Percentiles rank a stretch among this genome's conserved stretches.
These are phyloP conservation scores for Leptopterna dolabrata DNA, from an alignment of 2,888 invertebrate species.

Conservation along the genomic window DNA sequence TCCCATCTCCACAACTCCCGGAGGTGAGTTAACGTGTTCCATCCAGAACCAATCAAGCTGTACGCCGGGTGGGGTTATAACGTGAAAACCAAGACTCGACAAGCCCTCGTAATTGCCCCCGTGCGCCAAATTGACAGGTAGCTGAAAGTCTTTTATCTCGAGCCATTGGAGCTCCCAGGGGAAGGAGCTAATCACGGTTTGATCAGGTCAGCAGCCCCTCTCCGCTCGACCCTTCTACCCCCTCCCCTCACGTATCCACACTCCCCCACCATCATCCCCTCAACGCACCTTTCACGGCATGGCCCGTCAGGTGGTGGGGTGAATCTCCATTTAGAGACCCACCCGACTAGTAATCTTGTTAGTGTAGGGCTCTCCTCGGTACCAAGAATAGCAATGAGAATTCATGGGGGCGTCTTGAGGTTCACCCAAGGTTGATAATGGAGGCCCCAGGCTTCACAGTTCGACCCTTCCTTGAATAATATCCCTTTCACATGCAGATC, in stretches of 20 bases:
- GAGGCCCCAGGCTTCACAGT: not conserved
- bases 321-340: not conserved
- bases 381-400: not conserved
- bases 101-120: not conserved
- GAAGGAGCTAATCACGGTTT: not conserved
- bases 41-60: not conserved
- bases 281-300: not conserved
- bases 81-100: not conserved
- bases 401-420: not conserved
- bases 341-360: not conserved
- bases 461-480: not conserved
- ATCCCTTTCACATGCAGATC: too few relatives aligned
- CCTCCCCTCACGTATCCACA: too few relatives aligned
- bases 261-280: too few relatives aligned
- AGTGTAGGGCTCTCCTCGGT: not conserved
- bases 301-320: not conserved
- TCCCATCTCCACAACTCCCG: not conserved
- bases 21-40: not conserved
- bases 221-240: not conserved
- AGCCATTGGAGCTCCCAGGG: not conserved
- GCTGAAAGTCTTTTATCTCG: not conserved
- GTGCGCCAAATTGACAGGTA: not conserved
- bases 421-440: not conserved
- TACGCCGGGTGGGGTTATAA: not conserved
- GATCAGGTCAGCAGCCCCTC: not conserved